These are phyloP conservation scores for Drosophila bocki DNA, from an alignment of 1,140 invertebrate genomes.

Conservation along the genomic window DNA sequence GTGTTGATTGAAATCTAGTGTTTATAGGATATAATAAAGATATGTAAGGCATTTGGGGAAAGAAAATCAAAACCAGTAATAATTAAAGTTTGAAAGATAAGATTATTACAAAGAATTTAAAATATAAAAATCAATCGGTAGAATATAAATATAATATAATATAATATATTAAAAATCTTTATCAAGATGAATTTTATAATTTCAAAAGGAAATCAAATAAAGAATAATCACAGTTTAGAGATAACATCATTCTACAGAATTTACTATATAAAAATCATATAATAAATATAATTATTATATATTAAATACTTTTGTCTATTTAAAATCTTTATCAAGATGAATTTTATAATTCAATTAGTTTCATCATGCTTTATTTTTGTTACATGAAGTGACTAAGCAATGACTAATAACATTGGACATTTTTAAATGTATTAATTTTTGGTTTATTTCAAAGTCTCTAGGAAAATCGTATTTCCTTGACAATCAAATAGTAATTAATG, in stretches of 20 bases:
- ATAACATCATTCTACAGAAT: too few relatives aligned
- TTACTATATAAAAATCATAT: too few relatives aligned
- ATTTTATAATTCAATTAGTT: neutral
- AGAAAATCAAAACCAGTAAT: neutral
- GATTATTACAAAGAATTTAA: neutral
- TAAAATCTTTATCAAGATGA: neutral
- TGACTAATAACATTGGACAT: constrained; percentile 1
- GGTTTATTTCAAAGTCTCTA: neutral
- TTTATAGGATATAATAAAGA: constrained; percentile 8
- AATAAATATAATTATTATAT: neutral
- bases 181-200: neutral
- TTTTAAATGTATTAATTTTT: neutral
- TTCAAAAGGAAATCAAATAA: too few relatives aligned
- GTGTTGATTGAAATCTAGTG: constrained; percentile 2
- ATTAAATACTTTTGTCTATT: neutral
- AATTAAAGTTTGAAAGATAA: neutral
- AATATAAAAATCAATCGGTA: too few relatives aligned
- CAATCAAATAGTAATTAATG: neutral
- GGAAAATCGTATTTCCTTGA: neutral
- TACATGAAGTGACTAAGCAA: neutral
- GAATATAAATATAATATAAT: too few relatives aligned
- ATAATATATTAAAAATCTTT: neutral
- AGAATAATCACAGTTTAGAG: too few relatives aligned
- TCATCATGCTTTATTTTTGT: neutral
- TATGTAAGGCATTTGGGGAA: neutral